phyloP scores from a whole-genome alignment of 1,140 invertebrate genomes.

The Gerris buenoi region DNA sequence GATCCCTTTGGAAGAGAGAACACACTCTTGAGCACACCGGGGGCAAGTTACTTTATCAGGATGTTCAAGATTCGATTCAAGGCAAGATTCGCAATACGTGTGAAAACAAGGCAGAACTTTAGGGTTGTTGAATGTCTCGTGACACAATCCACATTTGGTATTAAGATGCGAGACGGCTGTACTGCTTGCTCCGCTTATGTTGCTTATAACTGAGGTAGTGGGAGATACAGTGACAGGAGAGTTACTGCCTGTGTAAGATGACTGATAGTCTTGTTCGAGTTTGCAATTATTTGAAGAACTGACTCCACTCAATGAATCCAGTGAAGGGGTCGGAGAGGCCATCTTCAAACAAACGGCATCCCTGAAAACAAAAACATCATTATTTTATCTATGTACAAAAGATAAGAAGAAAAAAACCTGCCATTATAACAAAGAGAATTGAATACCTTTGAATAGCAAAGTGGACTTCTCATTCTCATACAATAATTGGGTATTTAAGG shows the following conservation, averaged over 20 bases:
- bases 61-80: constrained; percentile 53
- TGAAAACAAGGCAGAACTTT: constrained; percentile 69
- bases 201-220: constrained; percentile 52
- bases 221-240: constrained; percentile 67
- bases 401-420: too few relatives aligned
- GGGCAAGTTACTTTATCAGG: constrained; percentile 69
- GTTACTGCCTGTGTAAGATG: constrained; percentile 37
- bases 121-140: constrained; percentile 53
- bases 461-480: too few relatives aligned
- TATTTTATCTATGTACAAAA: not conserved
- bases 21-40: constrained; percentile 57
- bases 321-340: constrained; percentile 72
- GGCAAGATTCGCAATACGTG: constrained; percentile 62
- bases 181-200: constrained; percentile 40
- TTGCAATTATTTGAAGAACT: constrained; percentile 70
- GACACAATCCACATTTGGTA: constrained; percentile 59
- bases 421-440: too few relatives aligned
- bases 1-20: constrained; percentile 39
- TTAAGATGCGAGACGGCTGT: constrained; percentile 6
- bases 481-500: too few relatives aligned
- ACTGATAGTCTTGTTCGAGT: constrained; percentile 48
- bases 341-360: constrained; percentile 55
- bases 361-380: constrained; percentile 33
- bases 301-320: constrained; percentile 74
- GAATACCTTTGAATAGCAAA: too few relatives aligned